Evolutionary conservation across 2,888 invertebrate genomes (phyloP).

Genomic region (Dascillus cervinus): DNA sequence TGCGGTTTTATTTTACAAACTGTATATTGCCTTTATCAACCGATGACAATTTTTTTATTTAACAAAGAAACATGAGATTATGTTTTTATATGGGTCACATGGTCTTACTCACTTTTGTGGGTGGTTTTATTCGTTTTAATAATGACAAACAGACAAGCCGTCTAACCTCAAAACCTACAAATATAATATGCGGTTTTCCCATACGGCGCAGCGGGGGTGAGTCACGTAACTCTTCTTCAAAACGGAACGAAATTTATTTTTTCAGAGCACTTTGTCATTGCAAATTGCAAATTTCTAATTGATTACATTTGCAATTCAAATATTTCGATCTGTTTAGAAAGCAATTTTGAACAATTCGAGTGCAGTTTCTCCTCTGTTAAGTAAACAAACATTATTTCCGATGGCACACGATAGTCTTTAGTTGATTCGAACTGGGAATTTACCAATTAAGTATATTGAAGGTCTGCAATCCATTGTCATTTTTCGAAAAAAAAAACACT

Average conservation of each 20-base stretch:
- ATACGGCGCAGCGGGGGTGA: too few relatives aligned
- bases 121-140: constrained; percentile 12
- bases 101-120: constrained; percentile 12
- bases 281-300: constrained; percentile 9
- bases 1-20: constrained; percentile 8
- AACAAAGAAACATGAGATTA: constrained; percentile 7
- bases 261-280: too few relatives aligned
- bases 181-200: constrained; percentile 7
- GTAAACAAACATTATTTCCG: too few relatives aligned
- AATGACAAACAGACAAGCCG: constrained; percentile 7
- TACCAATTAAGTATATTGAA: constrained; percentile 4
- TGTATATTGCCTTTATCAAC: constrained; percentile 1
- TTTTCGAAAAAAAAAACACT: too few relatives aligned
- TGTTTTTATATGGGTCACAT: constrained; percentile 1
- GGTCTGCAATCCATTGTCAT: too few relatives aligned
- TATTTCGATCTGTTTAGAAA: constrained; percentile 7
- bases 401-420: too few relatives aligned
- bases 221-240: too few relatives aligned
- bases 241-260: too few relatives aligned
- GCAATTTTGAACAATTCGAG: constrained; percentile 7
- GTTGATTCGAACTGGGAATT: constrained; percentile 7
- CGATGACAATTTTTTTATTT: neutral
- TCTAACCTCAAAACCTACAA: constrained; percentile 3
- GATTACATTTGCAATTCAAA: constrained; percentile 13
- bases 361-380: too few relatives aligned